Conservation (phyloP, 2,888 invertebrate genomes). For the Omphaloscelis lunosa region DNA sequence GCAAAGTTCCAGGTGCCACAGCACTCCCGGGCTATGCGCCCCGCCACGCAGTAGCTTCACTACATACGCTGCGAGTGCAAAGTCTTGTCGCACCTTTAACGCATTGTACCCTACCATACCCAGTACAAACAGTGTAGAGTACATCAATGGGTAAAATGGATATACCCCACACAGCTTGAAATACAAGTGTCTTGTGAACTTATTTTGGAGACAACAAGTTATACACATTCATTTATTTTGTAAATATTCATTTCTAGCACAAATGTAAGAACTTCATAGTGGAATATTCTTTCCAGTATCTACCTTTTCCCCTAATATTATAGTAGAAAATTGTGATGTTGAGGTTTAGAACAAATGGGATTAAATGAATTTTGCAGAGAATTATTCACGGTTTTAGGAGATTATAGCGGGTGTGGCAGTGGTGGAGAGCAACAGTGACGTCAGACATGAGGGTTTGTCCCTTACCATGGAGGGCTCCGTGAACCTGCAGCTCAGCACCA, state of each 20-base stretch:
- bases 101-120: too few relatives aligned
- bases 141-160: too few relatives aligned
- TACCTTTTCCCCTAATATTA: neutral
- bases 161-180: too few relatives aligned
- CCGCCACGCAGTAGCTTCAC: too few relatives aligned
- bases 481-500: slow-evolving; percentile 96
- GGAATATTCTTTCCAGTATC: neutral
- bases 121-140: too few relatives aligned
- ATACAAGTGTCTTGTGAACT: too few relatives aligned
- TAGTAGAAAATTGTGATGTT: neutral
- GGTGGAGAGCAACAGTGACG: slow-evolving; percentile 94
- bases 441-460: slow-evolving; percentile 97
- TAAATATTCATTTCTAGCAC: neutral
- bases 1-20: too few relatives aligned
- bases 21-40: too few relatives aligned
- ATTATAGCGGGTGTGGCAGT: slow-evolving; percentile 95
- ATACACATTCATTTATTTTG: neutral
- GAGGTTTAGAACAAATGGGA: neutral
- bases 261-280: neutral
- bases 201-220: too few relatives aligned
- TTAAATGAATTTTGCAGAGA: neutral
- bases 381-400: slow-evolving; percentile 92
- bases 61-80: too few relatives aligned
- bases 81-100: too few relatives aligned
- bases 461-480: slow-evolving; percentile 96